Conservation (phyloP, 2,888 invertebrate genomes). For the Scrobipalpa costella region DNA sequence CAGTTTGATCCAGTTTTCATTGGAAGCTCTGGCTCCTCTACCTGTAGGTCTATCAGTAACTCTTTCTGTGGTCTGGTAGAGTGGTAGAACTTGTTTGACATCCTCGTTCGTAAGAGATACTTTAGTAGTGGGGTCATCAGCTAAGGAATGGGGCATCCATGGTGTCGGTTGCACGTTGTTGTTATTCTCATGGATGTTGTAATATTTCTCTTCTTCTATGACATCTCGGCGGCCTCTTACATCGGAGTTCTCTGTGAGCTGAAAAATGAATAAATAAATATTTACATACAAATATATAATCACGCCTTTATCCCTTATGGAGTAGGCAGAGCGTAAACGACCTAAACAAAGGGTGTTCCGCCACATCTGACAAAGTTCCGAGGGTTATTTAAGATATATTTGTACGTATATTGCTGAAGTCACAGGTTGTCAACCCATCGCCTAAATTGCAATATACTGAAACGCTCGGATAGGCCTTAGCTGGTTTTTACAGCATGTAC, state of each 20-base stretch:
- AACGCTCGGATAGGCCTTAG: too few species aligned
- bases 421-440: too few species aligned
- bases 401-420: too few species aligned
- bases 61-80: constrained; percentile 69
- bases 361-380: too few species aligned
- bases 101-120: constrained; percentile 64
- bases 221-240: constrained; percentile 69
- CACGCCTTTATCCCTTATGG: too few species aligned
- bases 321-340: too few species aligned
- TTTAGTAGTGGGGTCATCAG: constrained; percentile 69
- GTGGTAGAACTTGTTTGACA: constrained; percentile 53
- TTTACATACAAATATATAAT: too few species aligned
- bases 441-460: too few species aligned
- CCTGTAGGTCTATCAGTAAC: constrained; percentile 79
- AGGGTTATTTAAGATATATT: too few species aligned
- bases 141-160: constrained; percentile 71
- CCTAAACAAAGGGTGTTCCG: too few species aligned
- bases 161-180: constrained; percentile 51
- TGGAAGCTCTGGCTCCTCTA: constrained; percentile 80
- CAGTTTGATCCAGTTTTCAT: constrained; percentile 83
- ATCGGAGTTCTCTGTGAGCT: constrained; percentile 56
- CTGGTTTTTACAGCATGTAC: too few species aligned
- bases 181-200: constrained; percentile 60
- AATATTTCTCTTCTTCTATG: constrained; percentile 74
- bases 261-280: too few species aligned